Evolutionary conservation across 2,888 invertebrate species (phyloP).

Genomic region (Lagria hirta): DNA sequence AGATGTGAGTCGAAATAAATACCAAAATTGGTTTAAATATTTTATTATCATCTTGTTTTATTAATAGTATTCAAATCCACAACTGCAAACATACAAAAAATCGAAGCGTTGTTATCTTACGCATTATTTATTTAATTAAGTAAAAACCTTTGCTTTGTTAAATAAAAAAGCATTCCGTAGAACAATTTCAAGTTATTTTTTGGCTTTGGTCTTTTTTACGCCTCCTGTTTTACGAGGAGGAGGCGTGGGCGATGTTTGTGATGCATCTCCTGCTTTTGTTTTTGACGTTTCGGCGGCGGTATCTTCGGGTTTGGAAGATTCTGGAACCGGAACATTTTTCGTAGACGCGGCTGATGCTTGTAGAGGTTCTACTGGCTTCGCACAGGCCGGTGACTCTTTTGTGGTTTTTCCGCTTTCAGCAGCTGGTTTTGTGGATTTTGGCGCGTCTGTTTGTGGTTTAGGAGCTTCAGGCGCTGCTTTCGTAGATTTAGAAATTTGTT

Average conservation of each 20-base stretch:
- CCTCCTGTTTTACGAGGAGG: constrained; percentile 50
- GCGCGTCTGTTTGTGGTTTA: constrained; percentile 9
- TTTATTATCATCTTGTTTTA: no score
- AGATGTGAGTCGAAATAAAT: no score
- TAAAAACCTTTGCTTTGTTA: no score
- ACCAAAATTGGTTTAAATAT: no score
- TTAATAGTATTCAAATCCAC: no score
- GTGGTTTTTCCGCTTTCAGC: constrained; percentile 20
- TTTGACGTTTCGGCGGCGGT: constrained; percentile 31
- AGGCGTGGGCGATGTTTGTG: constrained; percentile 42
- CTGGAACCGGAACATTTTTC: constrained; percentile 2
- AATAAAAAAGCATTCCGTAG: no score
- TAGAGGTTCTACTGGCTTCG: constrained; percentile 2
- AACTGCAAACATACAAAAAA: no score
- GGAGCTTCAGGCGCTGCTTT: constrained; percentile 46
- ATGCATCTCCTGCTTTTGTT: constrained; percentile 48
- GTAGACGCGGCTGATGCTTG: constrained; percentile 15
- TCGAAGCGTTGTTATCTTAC: no score
- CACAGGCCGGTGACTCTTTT: constrained; percentile 2
- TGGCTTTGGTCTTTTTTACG: constrained; percentile 41
- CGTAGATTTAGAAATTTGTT: constrained; percentile 33
- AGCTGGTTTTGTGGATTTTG: constrained; percentile 19
- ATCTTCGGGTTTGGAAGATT: constrained; percentile 20
- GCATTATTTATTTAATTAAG: no score
- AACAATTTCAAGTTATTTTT: constrained; percentile 39